Evolutionary conservation across 2,113 vertebrate species (phyloP).

Genomic region (Bambusicola thoracicus): DNA sequence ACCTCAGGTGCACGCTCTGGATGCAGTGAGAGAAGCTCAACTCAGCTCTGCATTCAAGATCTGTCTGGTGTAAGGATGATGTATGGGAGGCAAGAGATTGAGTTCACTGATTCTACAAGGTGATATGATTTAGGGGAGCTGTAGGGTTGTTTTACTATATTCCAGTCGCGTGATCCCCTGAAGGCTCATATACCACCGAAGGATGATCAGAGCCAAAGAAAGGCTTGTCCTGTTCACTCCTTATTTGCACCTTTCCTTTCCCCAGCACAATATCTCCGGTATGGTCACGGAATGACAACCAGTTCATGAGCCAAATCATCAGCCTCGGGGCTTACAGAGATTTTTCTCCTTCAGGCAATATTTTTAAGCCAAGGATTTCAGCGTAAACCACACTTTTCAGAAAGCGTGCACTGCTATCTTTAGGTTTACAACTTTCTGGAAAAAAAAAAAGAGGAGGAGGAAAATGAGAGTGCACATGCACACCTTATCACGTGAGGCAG

Average conservation of each 20-base stretch:
- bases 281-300: background rate
- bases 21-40: slow-evolving; percentile 10
- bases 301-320: slow-evolving; percentile 22
- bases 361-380: slow-evolving; percentile 56
- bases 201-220: background rate
- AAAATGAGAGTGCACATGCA: slow-evolving; percentile 17
- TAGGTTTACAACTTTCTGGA: slow-evolving; percentile 52
- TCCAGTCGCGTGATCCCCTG: slow-evolving; percentile 9
- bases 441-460: slow-evolving; percentile 53
- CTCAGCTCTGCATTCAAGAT: slow-evolving; percentile 2
- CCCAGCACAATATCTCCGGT: background rate
- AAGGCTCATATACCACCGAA: slow-evolving; percentile 22
- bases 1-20: background rate
- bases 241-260: background rate
- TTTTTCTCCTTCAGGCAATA: slow-evolving; percentile 6
- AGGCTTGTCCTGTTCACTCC: background rate
- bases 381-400: slow-evolving; percentile 38
- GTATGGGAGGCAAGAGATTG: slow-evolving; percentile 53
- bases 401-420: slow-evolving; percentile 43
- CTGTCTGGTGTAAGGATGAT: slow-evolving; percentile 50
- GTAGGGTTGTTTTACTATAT: background rate
- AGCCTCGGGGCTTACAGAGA: slow-evolving; percentile 2
- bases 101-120: slow-evolving; percentile 33
- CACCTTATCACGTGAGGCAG: slow-evolving; percentile 37
- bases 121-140: slow-evolving; percentile 62